Percentiles rank a stretch among this genome's conserved stretches.
phyloP scores from a whole-genome alignment of 2,113 vertebrate species.

The Brachypodius melanocephalos region DNA sequence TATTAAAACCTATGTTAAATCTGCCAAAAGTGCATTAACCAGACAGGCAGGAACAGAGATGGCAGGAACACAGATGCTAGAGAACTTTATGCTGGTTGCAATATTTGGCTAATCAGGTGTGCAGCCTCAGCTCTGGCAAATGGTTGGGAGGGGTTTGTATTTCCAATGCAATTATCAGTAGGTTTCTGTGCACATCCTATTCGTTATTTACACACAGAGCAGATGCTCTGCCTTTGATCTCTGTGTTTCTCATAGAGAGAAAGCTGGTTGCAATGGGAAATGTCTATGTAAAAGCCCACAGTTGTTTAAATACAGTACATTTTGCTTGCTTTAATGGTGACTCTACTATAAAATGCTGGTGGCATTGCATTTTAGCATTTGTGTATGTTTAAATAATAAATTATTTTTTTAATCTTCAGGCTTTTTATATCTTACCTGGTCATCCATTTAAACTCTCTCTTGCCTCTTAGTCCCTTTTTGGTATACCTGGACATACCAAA shows the following conservation, averaged over 20 bases:
- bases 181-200: fast-evolving
- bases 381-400: background rate
- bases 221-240: background rate
- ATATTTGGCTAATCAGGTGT: background rate
- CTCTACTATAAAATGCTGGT: background rate
- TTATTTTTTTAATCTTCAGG: background rate
- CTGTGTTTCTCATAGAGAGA: background rate
- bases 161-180: background rate
- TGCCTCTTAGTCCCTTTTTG: background rate
- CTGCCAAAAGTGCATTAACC: background rate
- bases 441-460: background rate
- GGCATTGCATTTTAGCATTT: background rate
- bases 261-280: background rate
- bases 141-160: background rate
- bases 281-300: background rate
- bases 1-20: background rate
- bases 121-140: background rate
- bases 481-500: background rate
- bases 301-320: background rate
- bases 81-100: background rate
- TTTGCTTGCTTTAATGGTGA: background rate
- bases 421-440: background rate
- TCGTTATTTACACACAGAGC: background rate
- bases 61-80: background rate
- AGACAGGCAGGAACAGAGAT: background rate